A percentile compares a stretch with the other conserved stretches of the same genome.
Evolutionary conservation across 2,888 invertebrate genomes (phyloP).

Genomic region (Eupithecia subumbrata): DNA sequence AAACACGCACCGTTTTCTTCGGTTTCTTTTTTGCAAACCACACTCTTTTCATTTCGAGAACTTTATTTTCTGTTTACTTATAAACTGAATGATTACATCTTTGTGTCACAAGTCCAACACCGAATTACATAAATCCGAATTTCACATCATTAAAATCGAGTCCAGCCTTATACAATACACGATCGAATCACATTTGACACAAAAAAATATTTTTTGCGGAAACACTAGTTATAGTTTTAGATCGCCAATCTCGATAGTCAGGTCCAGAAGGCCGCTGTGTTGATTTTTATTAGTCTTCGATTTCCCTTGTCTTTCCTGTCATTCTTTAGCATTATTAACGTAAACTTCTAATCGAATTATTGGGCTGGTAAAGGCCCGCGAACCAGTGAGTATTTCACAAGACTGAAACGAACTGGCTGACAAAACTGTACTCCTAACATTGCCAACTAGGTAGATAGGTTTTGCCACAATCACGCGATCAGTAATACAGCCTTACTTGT

Average conservation of each 20-base stretch:
- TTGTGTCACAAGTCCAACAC: constrained; percentile 29
- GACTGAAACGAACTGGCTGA: constrained; percentile 72
- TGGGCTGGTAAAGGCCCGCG: constrained; percentile 52
- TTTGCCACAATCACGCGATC: constrained; percentile 77
- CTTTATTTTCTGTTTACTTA: constrained; percentile 22
- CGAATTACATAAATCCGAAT: constrained; percentile 33
- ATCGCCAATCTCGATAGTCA: not conserved
- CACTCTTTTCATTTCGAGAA: constrained; percentile 61
- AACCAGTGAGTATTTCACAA: constrained; percentile 71
- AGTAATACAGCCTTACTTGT: constrained; percentile 56
- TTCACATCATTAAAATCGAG: constrained; percentile 35
- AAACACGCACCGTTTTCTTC: constrained; percentile 71
- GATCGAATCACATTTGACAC: constrained; percentile 24
- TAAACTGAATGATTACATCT: constrained; percentile 19
- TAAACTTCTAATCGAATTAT: constrained; percentile 39
- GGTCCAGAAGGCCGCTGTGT: not conserved
- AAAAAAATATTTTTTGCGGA: constrained; percentile 22
- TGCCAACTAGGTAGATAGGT: constrained; percentile 76
- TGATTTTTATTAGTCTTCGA: constrained; percentile 25
- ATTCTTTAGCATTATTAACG: constrained; percentile 36
- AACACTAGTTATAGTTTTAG: constrained; percentile 8
- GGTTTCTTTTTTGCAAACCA: constrained; percentile 70
- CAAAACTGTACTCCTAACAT: constrained; percentile 67
- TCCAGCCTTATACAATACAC: constrained; percentile 28
- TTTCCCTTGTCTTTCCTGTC: constrained; percentile 32